Base-by-base conservation (phyloP, 2,888 invertebrate species). In the Hypolimnas misippus region DNA sequence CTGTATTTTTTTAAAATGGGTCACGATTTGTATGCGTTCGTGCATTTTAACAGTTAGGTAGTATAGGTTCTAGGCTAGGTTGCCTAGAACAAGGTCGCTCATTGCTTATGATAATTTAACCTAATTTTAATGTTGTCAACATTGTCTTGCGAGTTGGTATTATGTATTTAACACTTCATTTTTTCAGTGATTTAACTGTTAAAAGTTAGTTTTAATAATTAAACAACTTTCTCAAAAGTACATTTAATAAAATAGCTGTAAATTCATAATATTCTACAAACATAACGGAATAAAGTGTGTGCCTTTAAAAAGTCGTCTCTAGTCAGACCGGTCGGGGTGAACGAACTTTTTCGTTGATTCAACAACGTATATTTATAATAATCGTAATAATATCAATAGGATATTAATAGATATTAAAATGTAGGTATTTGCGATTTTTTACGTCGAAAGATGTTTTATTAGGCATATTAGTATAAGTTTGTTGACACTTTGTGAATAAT, bases 321-420 rank as follows among this genome's bases (percentile, higher is more conserved):
- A 59, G 72, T 74, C 72, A 69, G 73, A 82, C 85, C 78, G 79
- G 84, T 82, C 67, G 71, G 72, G 84, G 79, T 84, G 76, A 82
- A 81, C 54, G 81, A 74, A 77, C 88, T 79, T 72, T 76, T 84
- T 83, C 77, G 82, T 76, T 77, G 75, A 67, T 71, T 76, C 53
- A 60, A 38, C 53, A 59, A 35, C 53, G 14, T 73, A 67, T 62
- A 62, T 62, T 70, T 66, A 71, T 65, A 71, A 67, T 60, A 73
- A 63, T 57, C 60, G 62, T 67, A 69, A 62, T 67, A 67, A 38
- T 62, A 63, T 58, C 62, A 29, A 49, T 25, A 14, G 8, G n/a
- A 14, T 49, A 29, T 29, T 14, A 49, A 49, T 29, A 14, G 49
- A 29, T 8, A 14, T 49, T 29, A 25, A 14, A 29, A 29, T 49